A percentile compares a stretch with the other conserved stretches of the same genome.
phyloP scores from a whole-genome alignment of 2,888 invertebrate genomes.

The Polymixis lichenea region DNA sequence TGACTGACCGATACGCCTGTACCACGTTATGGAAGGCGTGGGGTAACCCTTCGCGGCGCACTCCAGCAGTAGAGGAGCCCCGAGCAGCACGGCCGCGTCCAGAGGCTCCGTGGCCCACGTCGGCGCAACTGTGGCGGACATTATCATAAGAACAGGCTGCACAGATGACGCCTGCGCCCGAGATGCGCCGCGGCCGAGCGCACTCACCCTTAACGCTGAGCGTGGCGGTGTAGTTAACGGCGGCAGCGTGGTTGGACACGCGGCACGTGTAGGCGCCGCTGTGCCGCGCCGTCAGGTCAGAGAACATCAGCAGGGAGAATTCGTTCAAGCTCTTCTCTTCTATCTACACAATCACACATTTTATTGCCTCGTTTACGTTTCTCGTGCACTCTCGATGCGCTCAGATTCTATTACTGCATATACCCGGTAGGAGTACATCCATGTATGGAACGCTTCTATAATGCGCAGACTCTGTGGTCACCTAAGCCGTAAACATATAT shows the following conservation, averaged over 20 bases:
- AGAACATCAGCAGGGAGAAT: conserved; percentile 93
- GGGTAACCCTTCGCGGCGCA: conserved; percentile 95
- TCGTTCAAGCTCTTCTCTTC: conserved; percentile 93
- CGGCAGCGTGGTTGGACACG: conserved; percentile 92
- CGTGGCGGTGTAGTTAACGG: conserved; percentile 92
- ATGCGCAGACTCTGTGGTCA: not conserved
- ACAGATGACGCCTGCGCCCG: not conserved
- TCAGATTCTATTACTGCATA: not conserved
- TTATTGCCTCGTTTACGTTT: not conserved
- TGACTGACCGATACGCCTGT: conserved; percentile 86
- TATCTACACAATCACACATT: conserved; percentile 81
- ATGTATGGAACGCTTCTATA: not conserved
- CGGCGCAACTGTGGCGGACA: conserved; percentile 91
- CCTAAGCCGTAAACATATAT: not conserved
- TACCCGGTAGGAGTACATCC: not conserved
- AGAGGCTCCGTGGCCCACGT: conserved; percentile 93
- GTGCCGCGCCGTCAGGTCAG: conserved; percentile 92
- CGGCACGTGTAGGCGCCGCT: conserved; percentile 93
- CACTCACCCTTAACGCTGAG: conserved; percentile 92
- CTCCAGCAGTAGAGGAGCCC: conserved; percentile 92
- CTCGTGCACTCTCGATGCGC: not conserved
- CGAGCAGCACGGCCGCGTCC: conserved; percentile 93
- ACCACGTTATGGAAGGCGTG: conserved; percentile 92
- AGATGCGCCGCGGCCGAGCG: not conserved
- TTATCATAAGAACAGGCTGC: not conserved